Percentiles rank a stretch among this genome's conserved stretches.
These are phyloP conservation scores for Physella acuta DNA, from an alignment of 1,140 invertebrate species.

Conservation along the genomic window DNA sequence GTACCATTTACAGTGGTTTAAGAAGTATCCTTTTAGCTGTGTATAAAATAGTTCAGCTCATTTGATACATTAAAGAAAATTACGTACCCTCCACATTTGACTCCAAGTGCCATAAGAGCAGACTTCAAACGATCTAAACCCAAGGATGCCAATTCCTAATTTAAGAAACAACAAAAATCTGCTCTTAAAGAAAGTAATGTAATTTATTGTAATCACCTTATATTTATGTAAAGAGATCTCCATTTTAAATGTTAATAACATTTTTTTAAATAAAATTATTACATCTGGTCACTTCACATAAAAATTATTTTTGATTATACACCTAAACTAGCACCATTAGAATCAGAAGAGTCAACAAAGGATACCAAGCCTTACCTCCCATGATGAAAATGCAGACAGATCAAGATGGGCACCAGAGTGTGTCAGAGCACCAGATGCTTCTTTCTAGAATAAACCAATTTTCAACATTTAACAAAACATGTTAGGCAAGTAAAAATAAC, in stretches of 20 bases:
- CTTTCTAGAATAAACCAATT: no score
- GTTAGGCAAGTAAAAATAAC: no score
- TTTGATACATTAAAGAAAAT: no score
- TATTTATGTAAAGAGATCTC: background rate
- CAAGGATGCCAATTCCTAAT: conserved; percentile 87
- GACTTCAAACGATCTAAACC: conserved; percentile 96
- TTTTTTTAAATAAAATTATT: background rate
- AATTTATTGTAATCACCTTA: no score
- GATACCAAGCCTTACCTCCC: conserved; percentile 71
- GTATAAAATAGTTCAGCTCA: no score
- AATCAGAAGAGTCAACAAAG: background rate
- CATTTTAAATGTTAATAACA: background rate
- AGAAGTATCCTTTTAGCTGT: no score
- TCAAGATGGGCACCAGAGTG: conserved; percentile 92
- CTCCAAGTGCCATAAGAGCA: conserved; percentile 91
- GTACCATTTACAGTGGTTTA: no score
- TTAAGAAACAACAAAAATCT: no score
- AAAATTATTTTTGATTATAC: background rate
- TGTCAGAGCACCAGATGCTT: conserved; percentile 87
- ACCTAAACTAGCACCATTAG: background rate
- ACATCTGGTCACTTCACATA: background rate
- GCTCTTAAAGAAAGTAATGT: no score
- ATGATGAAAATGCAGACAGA: conserved; percentile 90
- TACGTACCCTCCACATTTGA: conserved; percentile 92
- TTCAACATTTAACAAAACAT: no score